These are phyloP conservation scores for Corythornis vintsioides DNA, from an alignment of 2,113 vertebrate species.

Conservation along the genomic window DNA sequence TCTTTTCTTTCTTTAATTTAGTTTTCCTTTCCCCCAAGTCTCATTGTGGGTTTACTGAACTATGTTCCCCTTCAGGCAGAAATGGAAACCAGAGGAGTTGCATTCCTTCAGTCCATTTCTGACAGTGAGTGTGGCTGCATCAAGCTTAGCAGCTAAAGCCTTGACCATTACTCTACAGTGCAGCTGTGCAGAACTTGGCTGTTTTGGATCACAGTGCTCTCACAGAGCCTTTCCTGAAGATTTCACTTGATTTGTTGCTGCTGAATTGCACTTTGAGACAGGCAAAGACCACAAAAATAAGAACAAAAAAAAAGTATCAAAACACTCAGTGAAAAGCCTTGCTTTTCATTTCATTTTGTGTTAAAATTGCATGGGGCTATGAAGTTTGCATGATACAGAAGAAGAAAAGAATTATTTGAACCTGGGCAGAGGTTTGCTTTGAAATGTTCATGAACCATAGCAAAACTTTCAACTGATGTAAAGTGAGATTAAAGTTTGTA, in stretches of 20 bases:
- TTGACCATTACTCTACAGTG: constrained; percentile 17
- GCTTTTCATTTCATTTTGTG: background rate
- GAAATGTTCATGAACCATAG: constrained; percentile 5
- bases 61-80: constrained; percentile 64
- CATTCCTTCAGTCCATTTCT: constrained; percentile 64
- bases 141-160: constrained; percentile 40
- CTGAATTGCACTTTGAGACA: constrained; percentile 2
- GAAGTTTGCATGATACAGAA: background rate
- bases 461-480: constrained; percentile 44
- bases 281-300: background rate
- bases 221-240: background rate
- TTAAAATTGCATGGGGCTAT: background rate
- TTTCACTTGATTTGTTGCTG: constrained; percentile 12
- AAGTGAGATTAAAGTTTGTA: constrained; percentile 48
- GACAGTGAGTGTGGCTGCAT: constrained; percentile 31
- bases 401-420: constrained; percentile 24
- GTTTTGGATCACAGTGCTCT: constrained; percentile 36
- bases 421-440: background rate
- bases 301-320: background rate
- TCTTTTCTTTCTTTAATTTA: constrained; percentile 50
- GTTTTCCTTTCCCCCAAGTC: constrained; percentile 45
- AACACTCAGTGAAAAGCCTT: background rate
- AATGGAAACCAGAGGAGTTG: constrained; percentile 63
- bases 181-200: constrained; percentile 54
- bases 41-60: constrained; percentile 53